Conservation (phyloP, 2,113 vertebrate species). For the Scatophagus argus region DNA sequence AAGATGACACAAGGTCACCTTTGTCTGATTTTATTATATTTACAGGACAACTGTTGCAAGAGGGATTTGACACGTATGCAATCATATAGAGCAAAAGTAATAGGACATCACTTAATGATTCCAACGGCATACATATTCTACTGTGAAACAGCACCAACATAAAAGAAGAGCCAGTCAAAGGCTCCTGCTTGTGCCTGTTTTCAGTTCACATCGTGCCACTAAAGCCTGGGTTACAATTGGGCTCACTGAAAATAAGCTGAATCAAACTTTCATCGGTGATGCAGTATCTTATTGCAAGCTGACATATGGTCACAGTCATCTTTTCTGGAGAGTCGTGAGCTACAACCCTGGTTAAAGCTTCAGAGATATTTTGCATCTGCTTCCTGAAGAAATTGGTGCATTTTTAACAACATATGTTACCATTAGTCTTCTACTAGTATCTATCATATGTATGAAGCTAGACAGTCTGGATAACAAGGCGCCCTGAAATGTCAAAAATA, state of each 20-base stretch:
- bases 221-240: neutral
- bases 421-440: neutral
- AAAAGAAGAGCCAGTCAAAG: neutral
- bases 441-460: neutral
- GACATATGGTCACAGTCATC: neutral
- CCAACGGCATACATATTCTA: no score
- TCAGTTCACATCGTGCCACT: neutral
- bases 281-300: neutral
- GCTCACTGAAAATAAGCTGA: neutral
- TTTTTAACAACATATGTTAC: neutral
- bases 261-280: neutral
- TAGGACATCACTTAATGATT: neutral
- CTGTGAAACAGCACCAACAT: neutral
- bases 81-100: slow-evolving; percentile 12
- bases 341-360: slow-evolving; percentile 5
- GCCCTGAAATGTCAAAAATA: slow-evolving; percentile 11
- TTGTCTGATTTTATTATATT: slow-evolving; percentile 17
- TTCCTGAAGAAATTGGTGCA: neutral
- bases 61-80: slow-evolving; percentile 8
- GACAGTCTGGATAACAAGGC: slow-evolving; percentile 2
- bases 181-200: neutral
- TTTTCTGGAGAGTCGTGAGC: neutral
- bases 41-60: slow-evolving; percentile 12
- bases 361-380: slow-evolving; percentile 3
- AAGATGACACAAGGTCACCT: slow-evolving; percentile 1